Evolutionary conservation across 2,888 invertebrate species (phyloP), one percentile per base, ranked within the genome.

Genomic region (Cheilosia grossa): DNA sequence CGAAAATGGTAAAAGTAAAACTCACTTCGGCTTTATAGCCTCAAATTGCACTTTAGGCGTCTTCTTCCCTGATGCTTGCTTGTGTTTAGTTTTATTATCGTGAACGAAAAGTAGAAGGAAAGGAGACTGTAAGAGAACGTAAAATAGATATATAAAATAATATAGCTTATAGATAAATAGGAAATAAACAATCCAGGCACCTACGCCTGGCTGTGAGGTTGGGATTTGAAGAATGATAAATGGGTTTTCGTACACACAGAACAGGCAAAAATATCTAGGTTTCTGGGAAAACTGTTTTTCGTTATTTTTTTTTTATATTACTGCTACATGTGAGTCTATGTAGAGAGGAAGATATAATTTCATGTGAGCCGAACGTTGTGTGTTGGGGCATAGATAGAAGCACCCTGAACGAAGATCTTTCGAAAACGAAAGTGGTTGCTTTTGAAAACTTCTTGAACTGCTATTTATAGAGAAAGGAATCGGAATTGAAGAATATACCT

Each of bases 221-320:
- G 66, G 85, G 70, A 80, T 74, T 74, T 70, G 19, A 63, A 17
- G 75, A 85, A 81, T 85, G 85, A 85, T 81, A 85, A 85, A 85
- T 85, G 81, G 47, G 81, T 85, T 85, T 77, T 75, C 72, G 70
- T 51, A 42, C 72, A 49, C 59, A 59, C 61, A 67, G 44, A 24
- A 58, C 63, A 81, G 53, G 75, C 85, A 85, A 81, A 85, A 85
- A 56, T 67, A 85, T 77, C 51, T 85, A 61, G 85, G 81, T 85
- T 85, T 85, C 85, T 85, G 85, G 85, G 85, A 85, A 85, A 85
- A 81, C 81, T 73, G 77, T 72, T 63, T 85, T n/a, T n/a, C n/a
- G n/a, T n/a, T n/a, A n/a, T n/a, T n/a, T 85, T 85, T 75, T 30
- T 63, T 66, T 58, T 27, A 33, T n/a, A 33, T n/a, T 59, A 47